Evolutionary conservation across 2,888 invertebrate species (phyloP), one percentile per base, ranked within the genome.

Genomic region (Petrolisthes manimaculis): DNA sequence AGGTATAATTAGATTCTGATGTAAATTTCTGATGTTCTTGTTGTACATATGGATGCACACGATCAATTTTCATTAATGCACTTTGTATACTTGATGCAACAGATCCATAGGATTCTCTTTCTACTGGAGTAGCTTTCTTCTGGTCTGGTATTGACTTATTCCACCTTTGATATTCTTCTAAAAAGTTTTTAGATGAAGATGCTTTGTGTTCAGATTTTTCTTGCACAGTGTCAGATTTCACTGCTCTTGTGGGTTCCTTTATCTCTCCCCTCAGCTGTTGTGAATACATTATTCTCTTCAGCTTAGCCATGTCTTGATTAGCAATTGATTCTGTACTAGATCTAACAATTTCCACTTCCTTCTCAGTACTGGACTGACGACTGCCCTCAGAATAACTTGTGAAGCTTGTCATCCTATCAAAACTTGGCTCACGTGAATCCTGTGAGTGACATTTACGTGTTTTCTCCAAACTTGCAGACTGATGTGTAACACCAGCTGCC

Each of bases 221-320:
- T 67, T 37, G 61, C 4, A 67, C 5, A 18, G 21, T n/a, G n/a
- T n/a, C 51, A 14, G 51, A 14, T 18, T 81, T 21, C 24, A n/a
- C 14, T 24, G 54, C 5, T 21, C 9, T 37, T 5, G 61, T n/a
- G 12, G 81, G 67, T 12, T 67, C 37, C 14, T 56, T 56, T 14
- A 67, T 4, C 37, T 67, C 81, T 18, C 81, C 81, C 67, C 67
- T 67, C 24, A 37, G 37, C n/a, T 81, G 61, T 4, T 67, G 81
- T 9, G 81, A 81, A 54, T 81, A 81, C 12, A 81, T 81, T 0
- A 14, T 61, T 21, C 81, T 67, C 51, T 81, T 81, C 67, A 81
- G 61, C 24, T 67, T 81, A 4, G 81, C 81, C 67, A 81, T 18
- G 37, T 56, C 61, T 53, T 61, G 81, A 14, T 81, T 51, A 67